Percentiles rank a stretch among this genome's conserved stretches.
Evolutionary conservation across 2,797 vertebrate genomes (phyloP).

Genomic region (Meriones psammophilus): DNA sequence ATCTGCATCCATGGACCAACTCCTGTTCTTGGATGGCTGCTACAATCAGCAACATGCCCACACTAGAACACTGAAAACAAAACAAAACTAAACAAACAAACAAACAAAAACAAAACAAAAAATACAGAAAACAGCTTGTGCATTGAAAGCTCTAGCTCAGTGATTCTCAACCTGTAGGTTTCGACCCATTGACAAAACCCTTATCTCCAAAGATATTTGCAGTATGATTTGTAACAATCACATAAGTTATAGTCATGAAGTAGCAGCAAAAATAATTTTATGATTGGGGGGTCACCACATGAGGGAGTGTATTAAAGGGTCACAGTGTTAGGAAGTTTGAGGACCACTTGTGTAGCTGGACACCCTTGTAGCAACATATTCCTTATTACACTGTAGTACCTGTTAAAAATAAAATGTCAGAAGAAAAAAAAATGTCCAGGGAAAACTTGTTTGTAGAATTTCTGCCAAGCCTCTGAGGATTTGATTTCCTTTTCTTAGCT

Average conservation of each 20-base stretch:
- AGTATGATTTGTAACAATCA: background rate
- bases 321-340: background rate
- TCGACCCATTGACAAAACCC: too few relatives aligned
- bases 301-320: background rate
- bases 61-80: background rate
- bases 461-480: background rate
- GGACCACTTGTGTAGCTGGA: background rate
- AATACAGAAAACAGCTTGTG: too few relatives aligned
- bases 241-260: background rate
- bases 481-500: background rate
- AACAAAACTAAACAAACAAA: background rate
- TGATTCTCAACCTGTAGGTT: too few relatives aligned
- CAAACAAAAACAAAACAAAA: background rate
- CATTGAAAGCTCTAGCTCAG: background rate
- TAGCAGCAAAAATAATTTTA: background rate
- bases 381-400: background rate
- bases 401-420: background rate
- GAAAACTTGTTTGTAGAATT: background rate
- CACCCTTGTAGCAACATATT: background rate
- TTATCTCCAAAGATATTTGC: too few relatives aligned
- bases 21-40: rapidly evolving
- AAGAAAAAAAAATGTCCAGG: background rate
- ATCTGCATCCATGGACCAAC: background rate
- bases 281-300: background rate
- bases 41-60: background rate